A percentile compares a stretch with the other conserved stretches of the same genome.
phyloP scores from a whole-genome alignment of 2,797 vertebrate species.

The Miichthys miiuy region DNA sequence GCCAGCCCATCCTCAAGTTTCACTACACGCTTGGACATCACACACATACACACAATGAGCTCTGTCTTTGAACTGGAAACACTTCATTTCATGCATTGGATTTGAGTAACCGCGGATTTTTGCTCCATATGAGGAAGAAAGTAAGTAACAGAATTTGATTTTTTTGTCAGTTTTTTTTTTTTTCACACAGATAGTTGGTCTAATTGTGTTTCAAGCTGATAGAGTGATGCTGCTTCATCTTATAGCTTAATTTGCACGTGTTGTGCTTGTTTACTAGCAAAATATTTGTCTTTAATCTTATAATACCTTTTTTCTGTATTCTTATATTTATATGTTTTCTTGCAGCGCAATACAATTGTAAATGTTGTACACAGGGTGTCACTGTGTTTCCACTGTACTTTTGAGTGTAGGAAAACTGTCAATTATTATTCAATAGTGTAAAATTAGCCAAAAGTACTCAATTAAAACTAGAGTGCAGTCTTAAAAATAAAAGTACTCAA shows the following conservation, averaged over 20 bases:
- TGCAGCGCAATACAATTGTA: neutral
- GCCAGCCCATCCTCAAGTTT: constrained; percentile 76
- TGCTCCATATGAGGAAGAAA: constrained; percentile 86
- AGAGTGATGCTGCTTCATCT: neutral
- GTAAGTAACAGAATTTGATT: constrained; percentile 63
- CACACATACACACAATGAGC: constrained; percentile 52
- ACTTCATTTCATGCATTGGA: constrained; percentile 71
- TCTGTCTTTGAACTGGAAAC: constrained; percentile 54
- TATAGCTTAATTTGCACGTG: neutral
- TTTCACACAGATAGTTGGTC: neutral
- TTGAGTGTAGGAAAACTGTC: neutral
- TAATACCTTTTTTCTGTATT: no score
- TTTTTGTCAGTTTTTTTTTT: neutral
- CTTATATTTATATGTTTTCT: neutral
- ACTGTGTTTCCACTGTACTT: neutral
- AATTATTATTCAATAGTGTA: neutral
- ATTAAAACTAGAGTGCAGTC: neutral
- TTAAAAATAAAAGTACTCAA: neutral
- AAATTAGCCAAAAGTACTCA: neutral
- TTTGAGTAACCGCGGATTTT: constrained; percentile 68
- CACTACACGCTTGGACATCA: constrained; percentile 67
- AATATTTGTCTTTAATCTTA: no score
- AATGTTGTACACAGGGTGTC: neutral
- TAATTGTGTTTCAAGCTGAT: neutral
- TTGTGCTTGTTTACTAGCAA: neutral